These are phyloP conservation scores for Lamprotornis superbus DNA, from an alignment of 2,113 vertebrate genomes.

Conservation along the genomic window DNA sequence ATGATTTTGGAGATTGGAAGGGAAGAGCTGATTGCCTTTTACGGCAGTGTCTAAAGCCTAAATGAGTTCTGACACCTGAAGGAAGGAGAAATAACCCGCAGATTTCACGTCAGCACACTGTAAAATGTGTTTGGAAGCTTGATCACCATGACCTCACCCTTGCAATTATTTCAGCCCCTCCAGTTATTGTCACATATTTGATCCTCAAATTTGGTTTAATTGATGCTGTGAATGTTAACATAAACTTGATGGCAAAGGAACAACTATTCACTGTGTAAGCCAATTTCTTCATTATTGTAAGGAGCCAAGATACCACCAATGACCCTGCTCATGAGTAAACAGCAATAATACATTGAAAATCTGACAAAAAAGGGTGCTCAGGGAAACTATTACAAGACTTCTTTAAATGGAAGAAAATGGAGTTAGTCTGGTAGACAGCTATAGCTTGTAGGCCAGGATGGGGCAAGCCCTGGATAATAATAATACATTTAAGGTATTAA, in stretches of 20 bases:
- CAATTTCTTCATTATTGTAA: background rate
- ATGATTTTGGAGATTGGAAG: conserved; percentile 42
- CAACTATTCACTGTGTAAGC: background rate
- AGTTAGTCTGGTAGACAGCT: background rate
- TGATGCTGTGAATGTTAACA: conserved; percentile 1
- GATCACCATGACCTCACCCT: background rate
- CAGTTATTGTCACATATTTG: conserved; percentile 12
- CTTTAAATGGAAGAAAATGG: background rate
- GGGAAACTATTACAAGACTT: background rate
- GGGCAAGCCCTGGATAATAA: background rate
- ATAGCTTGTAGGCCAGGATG: background rate
- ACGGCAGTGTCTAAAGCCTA: conserved; percentile 2
- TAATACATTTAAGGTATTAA: background rate
- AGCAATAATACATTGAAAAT: background rate
- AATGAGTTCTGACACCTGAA: conserved; percentile 49
- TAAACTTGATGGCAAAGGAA: background rate
- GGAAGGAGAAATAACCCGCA: background rate
- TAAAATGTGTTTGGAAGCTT: background rate
- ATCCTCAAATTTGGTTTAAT: conserved; percentile 15
- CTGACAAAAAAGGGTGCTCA: background rate
- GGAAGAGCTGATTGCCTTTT: conserved; percentile 50
- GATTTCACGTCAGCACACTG: background rate
- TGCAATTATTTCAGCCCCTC: conserved; percentile 25
- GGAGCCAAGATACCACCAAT: background rate
- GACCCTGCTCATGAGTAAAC: background rate